Percentiles rank a stretch among this genome's conserved stretches.
Evolutionary conservation across 2,113 vertebrate species (phyloP).

Genomic region (Sceloporus tristichus): DNA sequence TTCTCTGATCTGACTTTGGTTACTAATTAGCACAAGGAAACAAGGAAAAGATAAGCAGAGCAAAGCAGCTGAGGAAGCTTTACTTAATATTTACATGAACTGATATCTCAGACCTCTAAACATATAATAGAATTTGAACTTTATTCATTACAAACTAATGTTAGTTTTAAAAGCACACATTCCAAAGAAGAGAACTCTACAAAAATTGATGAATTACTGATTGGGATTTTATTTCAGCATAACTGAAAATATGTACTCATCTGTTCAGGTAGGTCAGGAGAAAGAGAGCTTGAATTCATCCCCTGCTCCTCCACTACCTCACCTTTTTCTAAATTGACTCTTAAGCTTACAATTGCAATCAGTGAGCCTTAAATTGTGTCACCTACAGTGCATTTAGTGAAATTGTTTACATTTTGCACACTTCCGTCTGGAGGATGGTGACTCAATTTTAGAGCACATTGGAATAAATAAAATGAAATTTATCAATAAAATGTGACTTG

Average conservation of each 20-base stretch:
- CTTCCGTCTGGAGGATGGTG: not conserved
- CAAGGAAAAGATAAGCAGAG: not conserved
- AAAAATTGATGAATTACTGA: not conserved
- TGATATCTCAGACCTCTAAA: not conserved
- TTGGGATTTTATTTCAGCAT: not conserved
- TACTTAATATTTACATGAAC: not conserved
- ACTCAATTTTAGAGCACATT: conserved; percentile 14
- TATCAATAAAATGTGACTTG: not conserved
- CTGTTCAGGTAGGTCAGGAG: not conserved
- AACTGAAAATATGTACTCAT: not conserved
- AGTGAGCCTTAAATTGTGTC: not conserved
- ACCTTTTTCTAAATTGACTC: not conserved
- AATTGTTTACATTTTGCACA: conserved; percentile 24
- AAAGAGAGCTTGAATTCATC: not conserved
- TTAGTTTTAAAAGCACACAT: not conserved
- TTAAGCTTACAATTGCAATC: not conserved
- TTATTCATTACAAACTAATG: not conserved
- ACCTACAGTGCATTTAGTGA: conserved; percentile 10
- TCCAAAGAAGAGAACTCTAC: not conserved
- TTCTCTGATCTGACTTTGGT: conserved; percentile 18
- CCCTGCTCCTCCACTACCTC: no score
- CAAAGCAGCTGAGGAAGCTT: not conserved
- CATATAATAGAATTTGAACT: not conserved
- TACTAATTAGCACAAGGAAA: conserved; percentile 16
- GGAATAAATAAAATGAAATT: not conserved